Conservation (phyloP, 2,113 vertebrate species). For the Chrysemys picta region DNA sequence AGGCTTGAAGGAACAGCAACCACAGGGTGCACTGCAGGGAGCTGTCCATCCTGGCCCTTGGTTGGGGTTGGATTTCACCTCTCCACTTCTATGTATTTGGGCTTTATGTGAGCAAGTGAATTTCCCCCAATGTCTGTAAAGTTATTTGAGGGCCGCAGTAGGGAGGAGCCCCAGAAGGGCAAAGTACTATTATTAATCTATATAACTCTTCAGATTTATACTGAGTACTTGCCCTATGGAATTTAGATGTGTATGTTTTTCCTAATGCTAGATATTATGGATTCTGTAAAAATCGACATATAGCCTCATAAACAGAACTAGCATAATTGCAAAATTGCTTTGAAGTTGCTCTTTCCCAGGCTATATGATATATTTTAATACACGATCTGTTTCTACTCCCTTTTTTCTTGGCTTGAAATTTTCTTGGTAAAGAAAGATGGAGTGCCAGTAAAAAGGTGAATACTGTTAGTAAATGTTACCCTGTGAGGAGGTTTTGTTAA, state of each 20-base stretch:
- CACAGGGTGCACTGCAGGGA: background rate
- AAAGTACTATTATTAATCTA: background rate
- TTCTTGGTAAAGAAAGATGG: accelerated
- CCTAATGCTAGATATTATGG: background rate
- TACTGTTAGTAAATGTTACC: background rate
- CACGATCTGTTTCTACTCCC: background rate
- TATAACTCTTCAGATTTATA: background rate
- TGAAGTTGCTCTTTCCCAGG: background rate
- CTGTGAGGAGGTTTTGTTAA: background rate
- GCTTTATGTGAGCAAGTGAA: background rate
- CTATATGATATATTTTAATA: accelerated
- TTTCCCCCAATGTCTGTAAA: background rate
- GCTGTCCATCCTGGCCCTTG: background rate
- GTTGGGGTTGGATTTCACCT: background rate
- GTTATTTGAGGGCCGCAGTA: background rate
- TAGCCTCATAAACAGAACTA: background rate
- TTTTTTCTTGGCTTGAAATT: background rate
- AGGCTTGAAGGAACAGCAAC: background rate
- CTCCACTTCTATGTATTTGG: background rate
- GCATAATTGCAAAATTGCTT: background rate
- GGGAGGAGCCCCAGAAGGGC: background rate
- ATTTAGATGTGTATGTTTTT: background rate
- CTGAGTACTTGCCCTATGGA: no score
- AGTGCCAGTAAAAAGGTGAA: background rate
- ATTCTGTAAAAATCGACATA: background rate